phyloP scores from a whole-genome alignment of 2,113 vertebrate species.

The Eleginops maclovinus region DNA sequence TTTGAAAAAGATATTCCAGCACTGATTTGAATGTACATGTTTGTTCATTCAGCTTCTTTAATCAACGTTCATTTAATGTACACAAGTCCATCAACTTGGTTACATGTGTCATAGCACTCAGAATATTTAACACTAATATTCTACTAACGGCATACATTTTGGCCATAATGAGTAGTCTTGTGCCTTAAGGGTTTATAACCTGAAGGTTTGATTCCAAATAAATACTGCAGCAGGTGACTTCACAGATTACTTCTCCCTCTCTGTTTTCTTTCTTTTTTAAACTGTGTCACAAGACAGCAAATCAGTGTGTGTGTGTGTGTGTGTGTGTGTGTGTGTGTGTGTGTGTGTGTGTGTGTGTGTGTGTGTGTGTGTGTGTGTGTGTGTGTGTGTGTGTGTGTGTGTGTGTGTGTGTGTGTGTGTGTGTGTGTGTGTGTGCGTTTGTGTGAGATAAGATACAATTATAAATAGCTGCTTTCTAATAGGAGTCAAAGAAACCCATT shows the following conservation, averaged over 20 bases:
- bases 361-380: no score
- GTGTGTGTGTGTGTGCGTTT: no score
- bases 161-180: neutral
- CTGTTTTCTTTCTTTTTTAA: no score
- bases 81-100: neutral
- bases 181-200: slow-evolving; percentile 1
- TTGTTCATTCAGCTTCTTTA: neutral
- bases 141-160: neutral
- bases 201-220: slow-evolving; percentile 26
- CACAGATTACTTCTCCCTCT: neutral
- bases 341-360: no score
- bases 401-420: no score
- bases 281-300: no score
- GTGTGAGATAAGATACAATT: no score
- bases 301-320: no score
- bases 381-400: no score
- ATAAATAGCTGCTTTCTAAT: no score
- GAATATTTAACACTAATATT: neutral
- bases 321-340: no score
- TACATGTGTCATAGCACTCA: neutral
- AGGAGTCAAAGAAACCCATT: no score
- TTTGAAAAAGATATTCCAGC: neutral
- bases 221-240: neutral
- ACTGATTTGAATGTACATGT: neutral
- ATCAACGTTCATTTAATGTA: neutral